phyloP scores from a whole-genome alignment of 2,797 vertebrate species.

The Enteromius unitaeniatus region DNA sequence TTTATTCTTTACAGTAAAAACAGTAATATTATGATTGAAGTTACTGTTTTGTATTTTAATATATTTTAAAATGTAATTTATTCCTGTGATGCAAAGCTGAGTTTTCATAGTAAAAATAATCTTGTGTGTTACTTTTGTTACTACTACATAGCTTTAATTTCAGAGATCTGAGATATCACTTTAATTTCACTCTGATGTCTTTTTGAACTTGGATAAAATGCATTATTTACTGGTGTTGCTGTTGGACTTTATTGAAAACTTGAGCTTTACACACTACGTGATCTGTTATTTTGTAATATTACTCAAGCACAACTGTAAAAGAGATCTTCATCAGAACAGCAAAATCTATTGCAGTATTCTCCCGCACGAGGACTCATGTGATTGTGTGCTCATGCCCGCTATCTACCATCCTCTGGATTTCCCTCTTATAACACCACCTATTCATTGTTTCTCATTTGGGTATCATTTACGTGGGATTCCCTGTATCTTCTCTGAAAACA shows the following conservation, averaged over 20 bases:
- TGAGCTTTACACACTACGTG: neutral
- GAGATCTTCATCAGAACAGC: neutral
- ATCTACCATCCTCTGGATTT: slow-evolving; percentile 14
- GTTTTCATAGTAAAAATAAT: neutral
- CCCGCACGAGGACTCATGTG: slow-evolving; percentile 16
- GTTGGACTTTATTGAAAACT: neutral
- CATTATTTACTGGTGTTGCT: neutral
- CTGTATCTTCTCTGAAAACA: slow-evolving; percentile 36
- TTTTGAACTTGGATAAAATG: neutral
- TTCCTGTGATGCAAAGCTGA: neutral
- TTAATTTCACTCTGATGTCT: neutral
- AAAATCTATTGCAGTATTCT: neutral
- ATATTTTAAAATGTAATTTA: neutral
- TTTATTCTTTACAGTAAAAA: neutral
- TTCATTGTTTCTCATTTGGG: slow-evolving; percentile 46
- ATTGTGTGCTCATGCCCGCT: slow-evolving; percentile 6
- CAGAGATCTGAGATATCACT: neutral
- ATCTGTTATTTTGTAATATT: slow-evolving; percentile 1
- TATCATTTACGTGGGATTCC: slow-evolving; percentile 59
- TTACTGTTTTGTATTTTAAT: neutral
- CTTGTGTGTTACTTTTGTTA: neutral
- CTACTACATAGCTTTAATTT: neutral
- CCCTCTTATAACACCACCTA: slow-evolving; percentile 59
- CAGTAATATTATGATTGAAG: neutral
- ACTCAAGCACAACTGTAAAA: neutral